These are phyloP conservation scores for Acanthurus leucopareius DNA, from an alignment of 2,797 vertebrate species.

Conservation along the genomic window DNA sequence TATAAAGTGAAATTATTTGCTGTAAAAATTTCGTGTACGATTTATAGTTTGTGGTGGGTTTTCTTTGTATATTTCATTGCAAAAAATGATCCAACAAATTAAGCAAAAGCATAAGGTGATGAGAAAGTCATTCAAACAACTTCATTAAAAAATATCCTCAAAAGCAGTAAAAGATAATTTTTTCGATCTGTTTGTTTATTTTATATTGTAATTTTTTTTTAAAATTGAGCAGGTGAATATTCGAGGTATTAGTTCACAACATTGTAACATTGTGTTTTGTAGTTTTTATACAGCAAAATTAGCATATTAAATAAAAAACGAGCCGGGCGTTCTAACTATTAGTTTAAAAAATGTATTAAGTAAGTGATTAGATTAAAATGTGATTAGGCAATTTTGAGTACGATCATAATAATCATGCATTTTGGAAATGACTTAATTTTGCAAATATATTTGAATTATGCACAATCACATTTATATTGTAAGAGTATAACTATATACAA, in stretches of 20 bases:
- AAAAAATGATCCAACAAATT: constrained; percentile 3
- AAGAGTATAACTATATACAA: not conserved
- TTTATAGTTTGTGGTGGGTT: constrained; percentile 6
- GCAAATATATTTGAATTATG: constrained; percentile 11
- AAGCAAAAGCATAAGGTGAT: not conserved
- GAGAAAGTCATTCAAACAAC: not conserved
- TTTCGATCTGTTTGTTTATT: not conserved
- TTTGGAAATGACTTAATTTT: not conserved
- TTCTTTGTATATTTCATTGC: not conserved
- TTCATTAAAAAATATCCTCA: constrained; percentile 11
- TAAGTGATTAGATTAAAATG: not conserved
- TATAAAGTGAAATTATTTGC: not conserved
- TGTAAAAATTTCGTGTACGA: constrained; percentile 11
- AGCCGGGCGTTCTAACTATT: not conserved
- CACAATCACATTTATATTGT: not conserved
- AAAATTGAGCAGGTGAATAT: constrained; percentile 5
- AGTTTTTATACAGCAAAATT: constrained; percentile 1
- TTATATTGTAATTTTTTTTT: not conserved
- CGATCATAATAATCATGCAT: not conserved
- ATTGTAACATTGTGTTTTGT: not conserved
- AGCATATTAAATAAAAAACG: not conserved
- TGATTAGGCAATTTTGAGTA: constrained; percentile 16
- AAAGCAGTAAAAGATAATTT: constrained; percentile 1
- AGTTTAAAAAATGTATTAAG: constrained; percentile 1
- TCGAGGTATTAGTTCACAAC: not conserved